phyloP scores from a whole-genome alignment of 2,113 vertebrate genomes.

The Leucopternis melanops region DNA sequence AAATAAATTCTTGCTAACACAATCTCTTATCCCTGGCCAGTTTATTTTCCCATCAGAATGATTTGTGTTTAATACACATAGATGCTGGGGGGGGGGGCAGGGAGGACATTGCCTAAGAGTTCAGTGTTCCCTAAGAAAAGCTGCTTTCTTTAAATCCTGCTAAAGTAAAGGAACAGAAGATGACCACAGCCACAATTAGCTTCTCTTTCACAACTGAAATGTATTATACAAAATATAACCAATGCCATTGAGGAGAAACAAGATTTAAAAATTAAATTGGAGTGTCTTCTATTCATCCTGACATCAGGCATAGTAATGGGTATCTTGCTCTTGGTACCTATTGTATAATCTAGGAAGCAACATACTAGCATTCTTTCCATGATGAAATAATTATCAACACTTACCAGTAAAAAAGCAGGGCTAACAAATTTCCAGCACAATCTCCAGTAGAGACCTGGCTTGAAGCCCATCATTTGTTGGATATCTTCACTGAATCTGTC shows the following conservation, averaged over 20 bases:
- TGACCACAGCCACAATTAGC: not conserved
- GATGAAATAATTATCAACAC: not conserved
- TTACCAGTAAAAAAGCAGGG: constrained; percentile 91
- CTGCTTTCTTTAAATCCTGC: not conserved
- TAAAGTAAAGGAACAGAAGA: not conserved
- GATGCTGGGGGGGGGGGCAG: not conserved
- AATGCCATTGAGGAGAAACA: not conserved
- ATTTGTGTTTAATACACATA: not conserved
- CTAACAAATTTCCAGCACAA: constrained; percentile 98
- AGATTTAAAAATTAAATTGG: not conserved
- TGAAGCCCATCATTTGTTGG: constrained; percentile 96
- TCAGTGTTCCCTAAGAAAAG: not conserved
- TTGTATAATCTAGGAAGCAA: not conserved
- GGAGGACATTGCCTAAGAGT: not conserved
- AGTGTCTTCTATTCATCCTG: not conserved
- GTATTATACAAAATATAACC: not conserved
- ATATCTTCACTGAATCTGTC: constrained; percentile 98
- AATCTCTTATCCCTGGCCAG: not conserved
- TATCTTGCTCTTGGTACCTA: not conserved
- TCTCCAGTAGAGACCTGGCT: constrained; percentile 98
- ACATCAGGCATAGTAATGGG: not conserved
- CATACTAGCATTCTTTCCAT: not conserved
- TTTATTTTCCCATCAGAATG: not conserved
- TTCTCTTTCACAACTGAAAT: not conserved
- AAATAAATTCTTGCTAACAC: not conserved